Evolutionary conservation across 2,888 invertebrate genomes (phyloP), one percentile per base, ranked within the genome.

Genomic region (Drosophila eohydei): DNA sequence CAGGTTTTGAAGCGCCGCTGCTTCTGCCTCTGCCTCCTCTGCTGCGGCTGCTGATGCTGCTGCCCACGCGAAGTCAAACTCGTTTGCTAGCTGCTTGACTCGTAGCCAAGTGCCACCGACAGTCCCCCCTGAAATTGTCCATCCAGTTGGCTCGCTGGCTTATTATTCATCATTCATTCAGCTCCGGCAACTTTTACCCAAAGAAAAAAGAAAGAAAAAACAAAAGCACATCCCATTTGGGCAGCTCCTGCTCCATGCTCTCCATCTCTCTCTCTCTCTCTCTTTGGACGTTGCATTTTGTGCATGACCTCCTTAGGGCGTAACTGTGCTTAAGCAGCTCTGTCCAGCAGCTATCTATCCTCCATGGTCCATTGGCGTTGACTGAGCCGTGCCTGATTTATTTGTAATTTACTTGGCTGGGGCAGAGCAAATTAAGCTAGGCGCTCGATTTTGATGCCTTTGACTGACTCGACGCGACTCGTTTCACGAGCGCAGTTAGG

Each of bases 291-390:
- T 14, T 43, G 52, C 38, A 50, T 64, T 65, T 62, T 73, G 74
- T 63, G 86, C 83, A 77, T 83, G 76, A 81, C 86, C 84, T 81
- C 84, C 81, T 81, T 82, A 85, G 78, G 87, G 86, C 82, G 87
- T 83, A 85, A 84, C 87, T 85, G 85, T 84, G 89, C 86, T 84
- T 79, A 82, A 82, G 75, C 83, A 80, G 78, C 63, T 58, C 56
- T 21, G 36, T 51, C 51, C 46, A 46, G n/a, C 48, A 52, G 51
- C 51, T 52, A 21, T 44, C 56, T 30, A 62, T 54, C n/a, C 52
- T 63, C 46, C 62, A 36, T 61, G 54, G 21, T 41, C 30, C 60
- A 51, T 55, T 68, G 68, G 41, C 51, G 48, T 38, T 41, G 55
- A 40, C 62, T 38, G 54, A 60, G 67, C 73, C 70, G 77, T 77